phyloP scores from a whole-genome alignment of 2,113 vertebrate genomes.

The Fukomys damarensis region DNA sequence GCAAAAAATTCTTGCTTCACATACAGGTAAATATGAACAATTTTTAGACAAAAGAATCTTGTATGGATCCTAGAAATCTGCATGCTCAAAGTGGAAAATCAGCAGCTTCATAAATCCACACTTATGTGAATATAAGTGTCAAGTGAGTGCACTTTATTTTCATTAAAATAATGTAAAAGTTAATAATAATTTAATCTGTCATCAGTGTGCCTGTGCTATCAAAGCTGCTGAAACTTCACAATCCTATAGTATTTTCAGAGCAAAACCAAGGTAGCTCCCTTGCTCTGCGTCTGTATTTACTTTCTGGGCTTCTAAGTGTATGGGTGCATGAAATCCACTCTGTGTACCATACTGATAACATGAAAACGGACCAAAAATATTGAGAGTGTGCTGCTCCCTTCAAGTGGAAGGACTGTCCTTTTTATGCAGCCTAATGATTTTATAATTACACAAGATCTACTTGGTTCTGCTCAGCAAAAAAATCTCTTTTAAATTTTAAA shows the following conservation, averaged over 20 bases:
- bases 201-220: background rate
- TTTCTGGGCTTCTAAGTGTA: background rate
- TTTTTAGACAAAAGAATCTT: slow-evolving; percentile 20
- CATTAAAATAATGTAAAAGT: background rate
- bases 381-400: background rate
- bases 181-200: background rate
- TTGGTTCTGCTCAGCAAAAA: background rate
- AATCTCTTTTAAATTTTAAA: background rate
- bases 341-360: background rate
- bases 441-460: slow-evolving; percentile 47
- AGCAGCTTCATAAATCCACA: background rate
- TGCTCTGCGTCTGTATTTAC: background rate
- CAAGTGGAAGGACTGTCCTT: background rate
- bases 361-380: background rate
- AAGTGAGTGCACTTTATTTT: background rate
- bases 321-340: background rate
- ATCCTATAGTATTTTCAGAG: background rate
- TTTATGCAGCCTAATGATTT: slow-evolving; percentile 6
- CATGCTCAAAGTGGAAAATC: background rate
- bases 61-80: background rate
- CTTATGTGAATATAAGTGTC: background rate
- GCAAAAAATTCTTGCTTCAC: background rate
- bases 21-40: background rate
- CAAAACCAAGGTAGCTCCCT: background rate
- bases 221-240: background rate